Conservation (phyloP, 2,888 invertebrate genomes). For the Eugnorisma glareosa region DNA sequence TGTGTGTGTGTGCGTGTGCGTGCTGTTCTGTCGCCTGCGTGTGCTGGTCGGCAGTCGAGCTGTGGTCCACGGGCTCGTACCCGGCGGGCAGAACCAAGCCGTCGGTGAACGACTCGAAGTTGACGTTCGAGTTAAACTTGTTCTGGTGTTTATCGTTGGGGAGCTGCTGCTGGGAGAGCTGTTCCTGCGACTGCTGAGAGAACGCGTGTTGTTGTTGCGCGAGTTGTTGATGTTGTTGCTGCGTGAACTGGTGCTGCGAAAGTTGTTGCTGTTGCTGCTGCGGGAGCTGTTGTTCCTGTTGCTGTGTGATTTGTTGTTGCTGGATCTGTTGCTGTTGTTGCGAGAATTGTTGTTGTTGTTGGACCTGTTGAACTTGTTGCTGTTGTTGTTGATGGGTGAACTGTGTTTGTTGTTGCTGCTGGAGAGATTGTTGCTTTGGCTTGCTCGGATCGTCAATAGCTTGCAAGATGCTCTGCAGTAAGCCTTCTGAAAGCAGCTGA, state of each 20-base stretch:
- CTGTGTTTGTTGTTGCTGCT: slow-evolving; percentile 38
- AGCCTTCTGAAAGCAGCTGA: slow-evolving; percentile 94
- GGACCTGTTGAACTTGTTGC: slow-evolving; percentile 13
- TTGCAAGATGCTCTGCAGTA: slow-evolving; percentile 94
- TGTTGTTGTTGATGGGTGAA: slow-evolving; percentile 19
- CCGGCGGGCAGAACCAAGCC: slow-evolving; percentile 85
- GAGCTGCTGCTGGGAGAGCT: slow-evolving; percentile 51
- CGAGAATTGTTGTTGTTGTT: slow-evolving; percentile 38
- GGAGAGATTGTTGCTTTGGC: slow-evolving; percentile 36
- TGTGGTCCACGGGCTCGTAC: slow-evolving; percentile 84
- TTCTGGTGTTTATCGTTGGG: slow-evolving; percentile 48
- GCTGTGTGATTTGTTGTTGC: slow-evolving; percentile 35
- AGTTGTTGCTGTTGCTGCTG: slow-evolving; percentile 42
- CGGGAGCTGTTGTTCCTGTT: slow-evolving; percentile 26
- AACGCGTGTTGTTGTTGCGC: slow-evolving; percentile 43
- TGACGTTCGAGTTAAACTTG: slow-evolving; percentile 56
- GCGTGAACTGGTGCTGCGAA: slow-evolving; percentile 26
- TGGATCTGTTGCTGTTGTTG: slow-evolving; percentile 31
- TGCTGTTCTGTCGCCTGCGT: slow-evolving; percentile 74
- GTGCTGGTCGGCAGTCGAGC: slow-evolving; percentile 77
- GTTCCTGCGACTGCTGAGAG: slow-evolving; percentile 41
- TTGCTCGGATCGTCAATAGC: slow-evolving; percentile 94
- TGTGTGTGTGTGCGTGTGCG: slow-evolving; percentile 66
- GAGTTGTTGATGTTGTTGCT: slow-evolving; percentile 41
- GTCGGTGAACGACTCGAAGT: slow-evolving; percentile 70